Base-by-base conservation (phyloP, 2,797 vertebrate genomes). In the Crenuchus spilurus region DNA sequence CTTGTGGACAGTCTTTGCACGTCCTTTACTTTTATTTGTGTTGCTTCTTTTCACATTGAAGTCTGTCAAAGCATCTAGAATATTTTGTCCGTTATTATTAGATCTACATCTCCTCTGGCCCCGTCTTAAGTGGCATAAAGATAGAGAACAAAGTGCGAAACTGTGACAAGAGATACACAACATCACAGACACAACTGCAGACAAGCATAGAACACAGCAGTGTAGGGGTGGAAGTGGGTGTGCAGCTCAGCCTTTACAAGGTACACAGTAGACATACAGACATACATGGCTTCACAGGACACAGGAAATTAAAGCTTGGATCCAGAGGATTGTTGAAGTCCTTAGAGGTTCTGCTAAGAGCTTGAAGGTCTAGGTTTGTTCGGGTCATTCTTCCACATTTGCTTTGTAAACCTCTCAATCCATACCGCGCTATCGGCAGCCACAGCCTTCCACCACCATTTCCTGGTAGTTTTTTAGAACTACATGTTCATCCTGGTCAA, bases 381-480 rank as follows among this genome's bases (percentile, higher is more conserved):
- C 18, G 54, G 35, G 18, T 48, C 35, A 35, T 24, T n/a, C 16
- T 18, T 61, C n/a, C 10, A 28, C 20, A 61, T 58, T 63, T 49
- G 52, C 54, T n/a, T 35, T 57, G 44, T 33, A 55, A 49, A 66
- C 61, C 41, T 42, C 24, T 24, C 14, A n/a, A 22, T 26, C n/a
- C 35, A 35, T 58, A 22, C 14, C 26, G 24, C 35, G 84, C 83
- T 92, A 95, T 83, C 92, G 92, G 83, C 94, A 95, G 57, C 94
- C 94, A 0, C 94, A 95, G 78, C 92, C 93, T 76, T 95, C 94
- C 84, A 95, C 94, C 80, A 94, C 94, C 94, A 95, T 95, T 75
- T 95, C 94, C 87, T 94, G 91, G 84, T 94, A 95, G 70, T 94
- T 94, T 84, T 94, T 94, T 75, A 94, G 86, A 74, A 95, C 94